Percentiles rank a stretch among this genome's conserved stretches.
phyloP scores from a whole-genome alignment of 2,797 vertebrate species.

The Cyprinodon diabolis region DNA sequence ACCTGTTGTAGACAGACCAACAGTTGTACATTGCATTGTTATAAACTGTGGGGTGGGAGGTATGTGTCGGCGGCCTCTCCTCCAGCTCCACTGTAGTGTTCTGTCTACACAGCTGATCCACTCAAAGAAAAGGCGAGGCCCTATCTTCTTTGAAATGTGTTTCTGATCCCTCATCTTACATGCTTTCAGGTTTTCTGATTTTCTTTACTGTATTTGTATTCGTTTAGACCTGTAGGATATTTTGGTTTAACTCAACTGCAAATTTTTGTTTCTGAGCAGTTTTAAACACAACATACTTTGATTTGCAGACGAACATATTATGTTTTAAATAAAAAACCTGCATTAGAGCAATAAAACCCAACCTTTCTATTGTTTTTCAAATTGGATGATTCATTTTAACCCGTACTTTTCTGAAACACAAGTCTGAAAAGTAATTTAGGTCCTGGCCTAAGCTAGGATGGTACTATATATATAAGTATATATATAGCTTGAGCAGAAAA shows the following conservation, averaged over 20 bases:
- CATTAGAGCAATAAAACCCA: too few relatives aligned
- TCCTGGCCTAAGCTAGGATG: too few relatives aligned
- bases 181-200: slow-evolving; percentile 34
- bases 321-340: background rate
- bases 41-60: slow-evolving; percentile 31
- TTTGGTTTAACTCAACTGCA: background rate
- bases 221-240: slow-evolving; percentile 10
- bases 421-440: too few relatives aligned
- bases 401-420: too few relatives aligned
- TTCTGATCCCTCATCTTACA: slow-evolving; percentile 61
- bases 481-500: background rate
- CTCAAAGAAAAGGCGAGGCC: slow-evolving; percentile 64
- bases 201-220: slow-evolving; percentile 34
- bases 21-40: slow-evolving; percentile 78
- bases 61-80: background rate
- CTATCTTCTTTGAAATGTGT: slow-evolving; percentile 51
- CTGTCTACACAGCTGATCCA: slow-evolving; percentile 58
- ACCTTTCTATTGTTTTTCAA: too few relatives aligned
- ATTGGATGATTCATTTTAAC: background rate
- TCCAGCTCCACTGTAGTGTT: slow-evolving; percentile 47
- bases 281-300: background rate
- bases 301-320: slow-evolving; percentile 5
- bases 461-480: too few relatives aligned
- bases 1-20: slow-evolving; percentile 78
- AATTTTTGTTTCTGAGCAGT: background rate